Evolutionary conservation across 2,113 vertebrate species (phyloP), one percentile per base, ranked within the genome.

Genomic region (Ginglymostoma cirratum): DNA sequence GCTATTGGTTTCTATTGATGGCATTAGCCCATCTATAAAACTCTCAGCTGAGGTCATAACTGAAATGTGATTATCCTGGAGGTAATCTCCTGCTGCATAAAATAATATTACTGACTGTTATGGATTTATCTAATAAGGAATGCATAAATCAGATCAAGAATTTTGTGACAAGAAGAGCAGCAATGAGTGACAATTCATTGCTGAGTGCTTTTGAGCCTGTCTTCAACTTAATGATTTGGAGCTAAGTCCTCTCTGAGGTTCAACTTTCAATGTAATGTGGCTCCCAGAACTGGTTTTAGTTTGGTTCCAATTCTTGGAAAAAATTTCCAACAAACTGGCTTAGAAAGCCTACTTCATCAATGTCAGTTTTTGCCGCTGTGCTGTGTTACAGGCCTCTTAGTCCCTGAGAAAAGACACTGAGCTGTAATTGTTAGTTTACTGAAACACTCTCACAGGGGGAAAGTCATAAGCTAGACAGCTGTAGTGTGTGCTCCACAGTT

Each of bases 11-110:
- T 34, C 87, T 3, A 34, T 34, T 90, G 24, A 1, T 55, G 52
- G 24, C 61, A 61, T 90, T 61, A 61, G 87, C 52, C 19, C 30
- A 61, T 90, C 87, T 30, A 14, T 90, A 61, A 90, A 90, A 61
- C 8, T 34, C 27, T 61, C 87, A 90, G 15, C 87, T 90, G 87
- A 90, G 52, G 87, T 55, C 87, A 90, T 61, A 90, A 61, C 87
- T 90, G 87, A 65, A 90, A 90, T n/a, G 52, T 30, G 87, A 90
- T 90, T 90, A 90, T 61, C 87, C 52, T 90, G 87, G 52, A 90
- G 87, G 27, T 90, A 55, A 90, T 61, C 87, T 90, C 27, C 52
- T 61, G 52, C 65, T 90, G 87, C 87, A 61, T 90, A 90, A 90
- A 90, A 34, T 90, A 61, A 90, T 90, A 90, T 65, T 90, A 55